Evolutionary conservation across 2,113 vertebrate species (phyloP), one percentile per base, ranked within the genome.

Genomic region (Prionailurus bengalensis): DNA sequence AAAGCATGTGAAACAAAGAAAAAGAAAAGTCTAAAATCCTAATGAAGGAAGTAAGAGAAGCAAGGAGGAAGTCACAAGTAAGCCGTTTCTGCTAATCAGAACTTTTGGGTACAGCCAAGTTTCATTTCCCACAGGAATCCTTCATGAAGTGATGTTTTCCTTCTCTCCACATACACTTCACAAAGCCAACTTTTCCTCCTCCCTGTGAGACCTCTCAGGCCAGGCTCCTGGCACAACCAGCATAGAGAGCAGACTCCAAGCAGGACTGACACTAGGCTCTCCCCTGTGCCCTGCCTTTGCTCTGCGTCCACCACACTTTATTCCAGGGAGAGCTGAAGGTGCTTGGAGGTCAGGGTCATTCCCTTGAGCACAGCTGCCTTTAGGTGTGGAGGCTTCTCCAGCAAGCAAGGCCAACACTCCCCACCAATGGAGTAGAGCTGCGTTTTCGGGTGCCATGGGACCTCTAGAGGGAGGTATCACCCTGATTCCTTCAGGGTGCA

Each of bases 81-180:
- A 97, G 95, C 97, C 39, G 78, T 89, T 95, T 97, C 83, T 53
- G 94, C 96, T 98, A 97, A 98, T 96, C 96, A 96, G 97, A 98
- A 98, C 97, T 98, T 97, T 14, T 58, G 0, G 0, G 25, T 4
- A 0, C 36, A 74, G 29, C n/a, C 68, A 15, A 78, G 42, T 68
- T 96, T 95, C 96, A 96, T 97, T 96, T 98, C 98, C 97, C 84
- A 45, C 83, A 95, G 97, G 94, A 98, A 85, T 87, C 94, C 98
- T 23, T 98, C 91, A 89, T 92, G 93, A 95, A 89, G 80, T 63
- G 89, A 97, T 80, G 94, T 95, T 98, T 98, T 91, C 96, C 96
- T 97, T 98, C 95, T 13, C 74, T 97, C 97, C 97, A 97, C 97
- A 97, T 95, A 97, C 58, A 93, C 94, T 97, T 98, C 93, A 97